A percentile compares a stretch with the other conserved stretches of the same genome.
Conservation (phyloP, 2,113 vertebrate species). For the Zapornia atra region DNA sequence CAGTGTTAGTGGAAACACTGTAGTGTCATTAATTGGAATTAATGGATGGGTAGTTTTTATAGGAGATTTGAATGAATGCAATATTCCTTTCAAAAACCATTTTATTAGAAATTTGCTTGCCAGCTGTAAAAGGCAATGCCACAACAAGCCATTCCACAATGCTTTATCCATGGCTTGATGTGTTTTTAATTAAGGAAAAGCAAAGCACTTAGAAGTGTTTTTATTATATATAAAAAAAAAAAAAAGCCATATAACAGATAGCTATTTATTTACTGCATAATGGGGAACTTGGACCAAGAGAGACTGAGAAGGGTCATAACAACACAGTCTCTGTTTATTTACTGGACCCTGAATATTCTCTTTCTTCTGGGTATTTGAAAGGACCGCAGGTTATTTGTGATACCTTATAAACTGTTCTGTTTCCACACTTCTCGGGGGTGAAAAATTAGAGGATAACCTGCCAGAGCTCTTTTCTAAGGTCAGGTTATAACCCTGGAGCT, state of each 20-base stretch:
- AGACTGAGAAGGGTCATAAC: constrained; percentile 12
- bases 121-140: constrained; percentile 61
- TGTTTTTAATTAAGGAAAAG: constrained; percentile 74
- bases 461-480: not conserved
- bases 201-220: constrained; percentile 49
- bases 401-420: not conserved
- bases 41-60: constrained; percentile 81
- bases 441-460: not conserved
- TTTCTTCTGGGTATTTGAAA: not conserved
- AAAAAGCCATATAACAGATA: constrained; percentile 11
- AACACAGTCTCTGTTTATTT: not conserved
- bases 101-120: constrained; percentile 76
- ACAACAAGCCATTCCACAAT: constrained; percentile 37
- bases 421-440: not conserved
- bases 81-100: constrained; percentile 76
- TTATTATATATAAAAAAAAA: constrained; percentile 22
- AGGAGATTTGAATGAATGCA: constrained; percentile 76
- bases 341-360: not conserved
- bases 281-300: not conserved
- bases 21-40: constrained; percentile 80
- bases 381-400: not conserved
- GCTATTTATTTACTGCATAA: constrained; percentile 55
- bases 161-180: constrained; percentile 67
- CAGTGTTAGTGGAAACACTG: constrained; percentile 73
- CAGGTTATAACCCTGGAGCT: not conserved